Evolutionary conservation across 2,797 vertebrate species (phyloP).

Genomic region (Onychomys arenicola): DNA sequence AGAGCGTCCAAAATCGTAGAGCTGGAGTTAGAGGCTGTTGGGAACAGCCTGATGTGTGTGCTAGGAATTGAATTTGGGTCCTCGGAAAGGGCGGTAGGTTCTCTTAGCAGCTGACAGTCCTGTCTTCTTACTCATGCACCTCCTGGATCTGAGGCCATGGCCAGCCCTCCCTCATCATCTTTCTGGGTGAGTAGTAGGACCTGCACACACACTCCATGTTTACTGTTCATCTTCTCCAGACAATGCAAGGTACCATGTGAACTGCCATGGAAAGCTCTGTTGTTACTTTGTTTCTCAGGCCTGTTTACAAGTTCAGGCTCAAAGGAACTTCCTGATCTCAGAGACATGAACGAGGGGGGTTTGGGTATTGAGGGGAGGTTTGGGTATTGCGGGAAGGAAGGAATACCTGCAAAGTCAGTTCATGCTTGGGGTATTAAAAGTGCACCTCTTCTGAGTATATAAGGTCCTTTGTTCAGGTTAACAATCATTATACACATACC

Average conservation of each 20-base stretch:
- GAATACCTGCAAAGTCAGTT: not conserved
- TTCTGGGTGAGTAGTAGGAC: not conserved
- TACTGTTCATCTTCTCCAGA: constrained; percentile 19
- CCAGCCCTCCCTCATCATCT: not conserved
- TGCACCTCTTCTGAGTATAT: not conserved
- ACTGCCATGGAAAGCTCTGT: not conserved
- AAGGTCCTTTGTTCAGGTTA: not conserved
- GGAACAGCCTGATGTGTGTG: not conserved
- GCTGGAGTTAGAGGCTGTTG: not conserved
- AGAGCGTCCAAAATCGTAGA: not conserved
- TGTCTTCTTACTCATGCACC: not conserved
- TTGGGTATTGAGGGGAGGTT: no score
- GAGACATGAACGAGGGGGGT: not conserved
- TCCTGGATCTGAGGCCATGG: not conserved
- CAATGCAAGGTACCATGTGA: not conserved
- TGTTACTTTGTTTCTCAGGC: not conserved
- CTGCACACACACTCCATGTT: not conserved
- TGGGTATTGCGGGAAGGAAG: not conserved
- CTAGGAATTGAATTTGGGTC: not conserved
- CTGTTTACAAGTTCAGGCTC: not conserved
- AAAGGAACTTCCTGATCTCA: not conserved
- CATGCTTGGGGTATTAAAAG: not conserved
- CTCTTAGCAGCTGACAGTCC: not conserved
- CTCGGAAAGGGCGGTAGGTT: not conserved
- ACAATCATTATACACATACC: not conserved